Base-by-base conservation (phyloP, 2,113 vertebrate species). In the Cynoglossus semilaevis region DNA sequence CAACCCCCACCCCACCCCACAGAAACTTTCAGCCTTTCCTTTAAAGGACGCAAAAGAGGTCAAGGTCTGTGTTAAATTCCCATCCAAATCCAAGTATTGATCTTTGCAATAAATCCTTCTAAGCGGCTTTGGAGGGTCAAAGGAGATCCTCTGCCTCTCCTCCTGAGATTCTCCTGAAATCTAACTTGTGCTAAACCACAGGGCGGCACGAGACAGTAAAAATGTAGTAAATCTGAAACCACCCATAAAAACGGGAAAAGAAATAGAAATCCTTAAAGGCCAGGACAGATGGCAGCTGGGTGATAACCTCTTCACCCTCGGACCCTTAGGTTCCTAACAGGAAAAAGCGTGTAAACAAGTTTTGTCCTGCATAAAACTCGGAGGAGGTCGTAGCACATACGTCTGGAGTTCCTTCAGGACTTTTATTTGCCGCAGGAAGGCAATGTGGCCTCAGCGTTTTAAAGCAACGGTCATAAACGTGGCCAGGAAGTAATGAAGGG, bases 351-450 rank as follows among this genome's bases (percentile, higher is more conserved):
- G 88, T 89, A 88, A 91, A 90, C 88, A 88, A 88, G 79, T 87
- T 91, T 92, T 88, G 91, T 83, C 79, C 67, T 58, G 58, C 84
- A 88, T 91, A 89, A 92, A 86, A 78, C 84, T 85, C 70, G 9
- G 48, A 79, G 73, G 80, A 85, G 82, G 80, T 86, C 45, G 42
- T 52, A n/a, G n/a, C n/a, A n/a, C 67, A 52, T 63, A 76, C 72
- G 81, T 79, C 86, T 87, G 81, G 59, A 77, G 72, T 70, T 79
- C 74, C 72, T 86, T 81, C 46, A 56, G 58, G 53, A 55, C 51
- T 85, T 87, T 88, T 84, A 89, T 87, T 87, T 74, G 73, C 58
- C 51, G 61, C 62, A 76, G 37, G 59, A 65, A 83, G 71, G 67
- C 72, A 81, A n/a, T 73, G 79, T 82, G 76, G 68, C 57, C 41